Base-by-base conservation (phyloP, 2,797 vertebrate genomes). In the Myotis daubentonii region DNA sequence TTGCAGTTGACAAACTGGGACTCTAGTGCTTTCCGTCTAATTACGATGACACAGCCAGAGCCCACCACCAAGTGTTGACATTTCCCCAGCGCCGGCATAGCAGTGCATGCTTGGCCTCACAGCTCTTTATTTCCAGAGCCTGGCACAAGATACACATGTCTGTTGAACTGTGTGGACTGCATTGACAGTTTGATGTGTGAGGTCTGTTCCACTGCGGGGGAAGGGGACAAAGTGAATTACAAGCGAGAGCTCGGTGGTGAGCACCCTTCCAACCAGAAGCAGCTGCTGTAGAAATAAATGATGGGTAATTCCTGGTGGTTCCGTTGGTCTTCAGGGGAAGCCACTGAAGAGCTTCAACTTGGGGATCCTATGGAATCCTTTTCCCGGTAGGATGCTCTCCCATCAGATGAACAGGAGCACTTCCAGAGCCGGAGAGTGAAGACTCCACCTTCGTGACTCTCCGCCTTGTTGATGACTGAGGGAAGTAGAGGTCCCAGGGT, bases 1-100 rank as follows among this genome's bases (percentile, higher is more conserved):
- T 36, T 47, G 62, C 65, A 38, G 30, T 70, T 94, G 87, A 74
- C 62, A 70, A 5, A 41, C 85, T 6, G 57, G 60, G 30, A 20
- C 30, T 55, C 4, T 1, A 10, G 79, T 38, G 20, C 25, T 81
- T 66, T 72, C 53, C 62, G 75, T 30, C 47, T 20, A 9, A 38
- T 47, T 38, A 23, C 9, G 33, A 28, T 11, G 2, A n/a, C 71
- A 2, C 1, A 36, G n/a, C 55, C 38, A 25, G n/a, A 91, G 60
- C 66, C 75, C 76, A 6, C n/a, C 22, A 44, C 70, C 38, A 4
- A 17, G 9, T 3, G 57, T 28, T 4, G 3, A 0, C 13, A 0
- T 9, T 22, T 5, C 66, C 38, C 38, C 70, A 0, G 47, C 0
- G 38, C 57, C 72, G 6, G 0, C 20, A 0, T 4, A 1, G 36